Percentiles rank a stretch among this genome's conserved stretches.
phyloP scores from a whole-genome alignment of 2,797 vertebrate genomes.

The Serranus cabrilla region DNA sequence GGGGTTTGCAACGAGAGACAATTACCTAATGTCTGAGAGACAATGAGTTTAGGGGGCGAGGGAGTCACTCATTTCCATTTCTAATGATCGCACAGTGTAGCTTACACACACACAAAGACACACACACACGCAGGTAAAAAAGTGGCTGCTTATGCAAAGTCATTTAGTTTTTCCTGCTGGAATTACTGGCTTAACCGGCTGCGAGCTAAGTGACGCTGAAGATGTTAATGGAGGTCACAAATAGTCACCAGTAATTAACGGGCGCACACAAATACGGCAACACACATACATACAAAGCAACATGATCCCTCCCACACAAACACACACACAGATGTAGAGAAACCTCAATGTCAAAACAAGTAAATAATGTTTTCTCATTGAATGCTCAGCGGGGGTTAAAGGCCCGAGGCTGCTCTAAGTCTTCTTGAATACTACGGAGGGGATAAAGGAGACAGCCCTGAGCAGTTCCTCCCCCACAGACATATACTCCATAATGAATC shows the following conservation, averaged over 20 bases:
- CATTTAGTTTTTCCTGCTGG: slow-evolving; percentile 79
- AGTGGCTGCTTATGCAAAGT: slow-evolving; percentile 77
- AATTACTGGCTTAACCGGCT: slow-evolving; percentile 77
- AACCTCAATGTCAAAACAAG: slow-evolving; percentile 38
- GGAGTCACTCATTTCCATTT: slow-evolving; percentile 81
- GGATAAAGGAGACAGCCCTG: slow-evolving; percentile 40
- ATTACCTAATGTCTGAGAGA: slow-evolving; percentile 80
- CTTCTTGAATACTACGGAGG: slow-evolving; percentile 27
- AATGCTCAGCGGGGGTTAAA: slow-evolving; percentile 38
- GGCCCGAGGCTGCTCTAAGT: slow-evolving; percentile 31
- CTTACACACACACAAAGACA: slow-evolving; percentile 47
- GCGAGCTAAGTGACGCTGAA: slow-evolving; percentile 72
- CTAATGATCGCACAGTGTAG: slow-evolving; percentile 74
- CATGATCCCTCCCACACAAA: slow-evolving; percentile 48
- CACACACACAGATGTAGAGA: slow-evolving; percentile 36
- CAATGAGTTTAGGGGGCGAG: slow-evolving; percentile 80
- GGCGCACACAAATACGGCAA: slow-evolving; percentile 34
- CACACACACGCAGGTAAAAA: slow-evolving; percentile 45
- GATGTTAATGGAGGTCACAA: slow-evolving; percentile 83
- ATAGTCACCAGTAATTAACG: slow-evolving; percentile 82
- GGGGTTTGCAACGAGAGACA: slow-evolving; percentile 73
- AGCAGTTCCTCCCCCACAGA: slow-evolving; percentile 40
- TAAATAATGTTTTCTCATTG: slow-evolving; percentile 45
- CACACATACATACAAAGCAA: slow-evolving; percentile 35
- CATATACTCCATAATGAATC: slow-evolving; percentile 22